Evolutionary conservation across 2,113 vertebrate species (phyloP).

Genomic region (Cottus gobio): DNA sequence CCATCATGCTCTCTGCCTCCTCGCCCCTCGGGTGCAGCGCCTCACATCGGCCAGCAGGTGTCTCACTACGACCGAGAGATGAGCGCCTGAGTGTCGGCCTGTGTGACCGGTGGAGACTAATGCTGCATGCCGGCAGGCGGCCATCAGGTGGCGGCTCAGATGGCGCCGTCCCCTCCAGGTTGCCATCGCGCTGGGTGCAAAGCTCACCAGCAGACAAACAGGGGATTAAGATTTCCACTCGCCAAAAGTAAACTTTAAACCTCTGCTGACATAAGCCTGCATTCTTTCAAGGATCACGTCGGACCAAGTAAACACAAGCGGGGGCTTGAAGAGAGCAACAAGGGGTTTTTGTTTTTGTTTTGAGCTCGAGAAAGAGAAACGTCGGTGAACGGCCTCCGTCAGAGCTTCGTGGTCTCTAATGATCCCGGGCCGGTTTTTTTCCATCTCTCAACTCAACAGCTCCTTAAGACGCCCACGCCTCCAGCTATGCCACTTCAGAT

Average conservation of each 20-base stretch:
- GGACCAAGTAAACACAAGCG: not conserved
- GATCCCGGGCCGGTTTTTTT: not conserved
- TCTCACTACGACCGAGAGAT: slow-evolving; percentile 52
- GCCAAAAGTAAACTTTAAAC: slow-evolving; percentile 32
- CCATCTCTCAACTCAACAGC: slow-evolving; percentile 2
- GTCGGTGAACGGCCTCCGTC: no score
- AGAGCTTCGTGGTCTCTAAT: no score
- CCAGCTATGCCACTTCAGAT: slow-evolving; percentile 9
- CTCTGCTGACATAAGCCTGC: slow-evolving; percentile 2
- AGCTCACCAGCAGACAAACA: slow-evolving; percentile 38
- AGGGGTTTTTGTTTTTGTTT: not conserved
- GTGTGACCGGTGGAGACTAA: slow-evolving; percentile 8
- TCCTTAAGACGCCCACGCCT: slow-evolving; percentile 14
- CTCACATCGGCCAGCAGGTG: slow-evolving; percentile 65
- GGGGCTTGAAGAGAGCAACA: not conserved
- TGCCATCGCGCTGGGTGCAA: slow-evolving; percentile 21
- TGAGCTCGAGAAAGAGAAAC: no score
- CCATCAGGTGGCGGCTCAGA: slow-evolving; percentile 30
- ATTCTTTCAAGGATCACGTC: slow-evolving; percentile 7
- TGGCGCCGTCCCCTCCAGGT: slow-evolving; percentile 28
- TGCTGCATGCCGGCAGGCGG: slow-evolving; percentile 47
- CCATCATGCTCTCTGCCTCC: not conserved
- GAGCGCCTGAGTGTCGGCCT: not conserved
- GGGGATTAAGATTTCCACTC: slow-evolving; percentile 23
- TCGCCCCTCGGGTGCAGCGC: not conserved